Conservation (phyloP, 2,113 vertebrate species). For the Centropus unirufus region DNA sequence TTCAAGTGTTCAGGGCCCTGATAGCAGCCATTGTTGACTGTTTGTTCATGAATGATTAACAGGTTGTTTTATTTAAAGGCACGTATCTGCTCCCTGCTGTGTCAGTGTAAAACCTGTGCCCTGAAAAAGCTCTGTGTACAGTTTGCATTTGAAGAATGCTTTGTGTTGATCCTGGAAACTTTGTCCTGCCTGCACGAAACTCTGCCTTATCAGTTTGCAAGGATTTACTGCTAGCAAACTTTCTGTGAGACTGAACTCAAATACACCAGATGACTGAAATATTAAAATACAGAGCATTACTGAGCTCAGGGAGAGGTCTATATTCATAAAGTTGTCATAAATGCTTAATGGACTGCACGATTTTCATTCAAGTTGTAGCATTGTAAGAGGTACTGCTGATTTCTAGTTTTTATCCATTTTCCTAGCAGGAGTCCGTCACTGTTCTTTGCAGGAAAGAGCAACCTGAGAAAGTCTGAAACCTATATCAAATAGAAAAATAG, state of each 20-base stretch:
- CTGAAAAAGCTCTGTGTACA: neutral
- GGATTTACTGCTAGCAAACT: neutral
- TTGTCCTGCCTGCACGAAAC: neutral
- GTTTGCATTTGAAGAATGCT: neutral
- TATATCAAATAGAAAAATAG: neutral
- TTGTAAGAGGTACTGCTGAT: neutral
- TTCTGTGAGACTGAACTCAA: neutral
- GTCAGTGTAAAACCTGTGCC: neutral
- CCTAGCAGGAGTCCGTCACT: neutral
- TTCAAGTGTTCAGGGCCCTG: neutral
- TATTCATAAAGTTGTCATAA: neutral
- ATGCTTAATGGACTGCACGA: neutral
- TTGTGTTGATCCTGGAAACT: neutral
- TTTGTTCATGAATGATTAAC: slow-evolving; percentile 67
- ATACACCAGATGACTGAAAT: neutral
- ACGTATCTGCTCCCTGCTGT: neutral
- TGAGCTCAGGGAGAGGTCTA: neutral
- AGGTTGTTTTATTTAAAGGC: slow-evolving; percentile 31
- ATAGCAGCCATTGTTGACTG: slow-evolving; percentile 36
- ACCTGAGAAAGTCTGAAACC: neutral
- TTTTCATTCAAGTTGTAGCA: neutral
- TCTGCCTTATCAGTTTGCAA: neutral
- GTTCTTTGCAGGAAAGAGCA: neutral
- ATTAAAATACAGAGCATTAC: neutral
- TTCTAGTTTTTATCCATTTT: neutral